These are phyloP conservation scores for Slavum lentiscoides DNA, from an alignment of 2,888 invertebrate genomes.

Conservation along the genomic window DNA sequence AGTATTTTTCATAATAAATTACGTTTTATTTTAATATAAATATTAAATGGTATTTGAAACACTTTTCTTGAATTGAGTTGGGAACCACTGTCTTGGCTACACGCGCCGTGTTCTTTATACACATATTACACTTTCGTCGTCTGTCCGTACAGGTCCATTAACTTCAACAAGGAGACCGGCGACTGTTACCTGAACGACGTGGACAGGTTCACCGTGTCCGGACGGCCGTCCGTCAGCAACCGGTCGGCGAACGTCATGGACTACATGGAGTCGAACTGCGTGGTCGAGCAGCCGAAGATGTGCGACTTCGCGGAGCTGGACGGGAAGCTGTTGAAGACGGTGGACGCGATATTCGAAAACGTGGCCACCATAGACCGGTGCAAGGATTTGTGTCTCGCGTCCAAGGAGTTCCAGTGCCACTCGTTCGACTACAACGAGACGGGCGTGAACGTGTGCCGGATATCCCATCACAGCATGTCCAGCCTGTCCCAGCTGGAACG, in stretches of 20 bases:
- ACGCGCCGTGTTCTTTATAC: no score
- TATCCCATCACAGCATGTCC: conserved; percentile 60
- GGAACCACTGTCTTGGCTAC: no score
- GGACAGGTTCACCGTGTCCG: conserved; percentile 59
- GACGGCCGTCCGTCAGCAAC: conserved; percentile 52
- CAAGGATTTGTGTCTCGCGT: conserved; percentile 59
- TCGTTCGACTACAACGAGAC: conserved; percentile 61
- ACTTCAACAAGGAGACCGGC: conserved; percentile 58
- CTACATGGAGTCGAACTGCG: conserved; percentile 62
- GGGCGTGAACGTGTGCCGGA: conserved; percentile 59
- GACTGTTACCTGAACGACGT: conserved; percentile 60
- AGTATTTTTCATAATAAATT: no score
- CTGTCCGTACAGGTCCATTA: conserved; percentile 58
- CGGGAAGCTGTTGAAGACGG: conserved; percentile 59
- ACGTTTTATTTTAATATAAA: no score
- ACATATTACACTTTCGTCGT: no score
- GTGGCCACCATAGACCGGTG: conserved; percentile 60
- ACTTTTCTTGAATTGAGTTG: no score
- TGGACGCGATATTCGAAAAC: conserved; percentile 59
- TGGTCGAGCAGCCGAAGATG: conserved; percentile 59
- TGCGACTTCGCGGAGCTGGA: conserved; percentile 59
- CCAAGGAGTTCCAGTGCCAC: conserved; percentile 60
- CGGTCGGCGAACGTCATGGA: conserved; percentile 57
- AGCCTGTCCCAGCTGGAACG: conserved; percentile 58
- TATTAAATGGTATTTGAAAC: no score